Base-by-base conservation (phyloP, 23 tunicate species). In the Ascidia mentula region DNA sequence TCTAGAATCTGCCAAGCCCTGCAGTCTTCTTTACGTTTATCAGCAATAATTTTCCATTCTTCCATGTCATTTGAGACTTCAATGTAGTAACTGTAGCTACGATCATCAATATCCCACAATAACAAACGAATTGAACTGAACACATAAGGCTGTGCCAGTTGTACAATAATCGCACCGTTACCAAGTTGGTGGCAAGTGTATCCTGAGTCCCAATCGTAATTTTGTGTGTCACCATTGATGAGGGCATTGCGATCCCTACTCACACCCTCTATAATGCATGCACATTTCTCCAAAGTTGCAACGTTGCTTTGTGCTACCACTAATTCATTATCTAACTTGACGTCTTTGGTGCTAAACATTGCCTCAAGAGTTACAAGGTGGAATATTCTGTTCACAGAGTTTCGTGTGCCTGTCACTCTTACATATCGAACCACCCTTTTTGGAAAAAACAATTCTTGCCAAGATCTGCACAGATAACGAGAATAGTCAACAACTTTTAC, bases 251-350 rank as follows among this genome's bases (percentile, higher is more conserved):
- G 82, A 42, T 89, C 91, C 35, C 95, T 60, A 36, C 95, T 89
- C 30, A 95, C 98, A n/a, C 98, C 98, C 72, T 95, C 98, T 36
- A 95, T 90, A n/a, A 95, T 83, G 59, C 88, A 87, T n/a, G 96
- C 96, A 72, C 89, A 69, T 34, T 82, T 79, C 12, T 73, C 84
- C 18, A 85, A 77, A 9, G 82, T 89, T 35, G 99, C 99, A 18
- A 95, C 89, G 60, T 95, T 95, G 34, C 36, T 45, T 60, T 77
- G 80, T 0, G 98, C 85, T 0, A 88, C 89, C 45, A 87, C 59
- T 12, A 85, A 13, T 30, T 83, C 93, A 60, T 84, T 84, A 5
- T 80, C 81, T 45, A 79, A 32, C 18, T 38, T 36, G 6, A 83
- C 93, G 32, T 76, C 40, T 8, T 76, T 72, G 18, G 83, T 82